A percentile compares a stretch with the other conserved stretches of the same genome.
These are phyloP conservation scores for Itoplectis maculator DNA, from an alignment of 2,888 invertebrate genomes.

Conservation along the genomic window DNA sequence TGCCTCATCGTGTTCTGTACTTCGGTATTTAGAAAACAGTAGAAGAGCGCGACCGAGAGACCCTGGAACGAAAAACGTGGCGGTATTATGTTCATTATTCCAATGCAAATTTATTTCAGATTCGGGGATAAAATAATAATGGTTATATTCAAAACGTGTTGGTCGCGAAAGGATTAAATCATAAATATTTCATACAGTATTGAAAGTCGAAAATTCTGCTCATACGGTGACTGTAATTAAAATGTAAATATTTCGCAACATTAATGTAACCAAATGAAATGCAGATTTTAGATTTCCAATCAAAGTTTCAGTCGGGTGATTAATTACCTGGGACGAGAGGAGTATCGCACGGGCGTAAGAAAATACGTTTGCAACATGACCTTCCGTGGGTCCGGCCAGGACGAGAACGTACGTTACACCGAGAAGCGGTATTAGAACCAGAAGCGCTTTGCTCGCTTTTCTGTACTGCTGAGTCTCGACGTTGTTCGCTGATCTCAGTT, in stretches of 20 bases:
- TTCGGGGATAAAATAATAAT: constrained; percentile 6
- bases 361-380: constrained; percentile 91
- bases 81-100: neutral
- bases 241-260: neutral
- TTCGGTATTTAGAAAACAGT: constrained; percentile 97
- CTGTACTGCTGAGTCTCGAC: constrained; percentile 96
- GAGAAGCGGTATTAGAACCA: constrained; percentile 96
- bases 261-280: constrained; percentile 12
- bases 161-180: neutral
- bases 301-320: neutral
- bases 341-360: constrained; percentile 92
- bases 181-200: neutral
- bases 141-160: neutral
- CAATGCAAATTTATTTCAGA: neutral
- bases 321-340: constrained; percentile 94
- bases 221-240: neutral
- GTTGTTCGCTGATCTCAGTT: constrained; percentile 95
- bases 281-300: neutral
- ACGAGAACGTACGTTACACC: constrained; percentile 96
- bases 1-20: constrained; percentile 94
- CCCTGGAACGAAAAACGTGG: constrained; percentile 87
- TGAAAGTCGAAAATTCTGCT: neutral
- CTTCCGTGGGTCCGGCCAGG: constrained; percentile 92
- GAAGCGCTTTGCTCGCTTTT: constrained; percentile 95
- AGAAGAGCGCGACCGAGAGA: constrained; percentile 94